Conservation (phyloP, 2,113 vertebrate species). For the Calyptomena viridis region DNA sequence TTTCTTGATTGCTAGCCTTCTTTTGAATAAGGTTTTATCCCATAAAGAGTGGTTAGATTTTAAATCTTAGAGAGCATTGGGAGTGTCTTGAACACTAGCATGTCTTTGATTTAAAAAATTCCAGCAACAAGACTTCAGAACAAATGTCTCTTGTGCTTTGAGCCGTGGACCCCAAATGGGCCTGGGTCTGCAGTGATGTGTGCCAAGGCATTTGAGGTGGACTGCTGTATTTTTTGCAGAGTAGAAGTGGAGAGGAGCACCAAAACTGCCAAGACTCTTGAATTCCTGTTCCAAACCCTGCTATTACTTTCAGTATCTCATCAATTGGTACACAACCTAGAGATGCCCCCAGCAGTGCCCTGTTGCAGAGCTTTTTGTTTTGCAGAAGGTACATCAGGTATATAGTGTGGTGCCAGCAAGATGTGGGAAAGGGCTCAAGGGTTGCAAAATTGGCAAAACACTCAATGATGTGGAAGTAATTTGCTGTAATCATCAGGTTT, state of each 20-base stretch:
- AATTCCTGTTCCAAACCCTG: not conserved
- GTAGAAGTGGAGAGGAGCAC: not conserved
- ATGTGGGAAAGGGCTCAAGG: not conserved
- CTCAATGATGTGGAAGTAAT: not conserved
- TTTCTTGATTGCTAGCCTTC: not conserved
- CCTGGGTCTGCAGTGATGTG: not conserved
- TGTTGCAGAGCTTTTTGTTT: not conserved
- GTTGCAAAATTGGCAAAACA: not conserved
- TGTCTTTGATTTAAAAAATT: not conserved
- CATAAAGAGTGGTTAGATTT: not conserved
- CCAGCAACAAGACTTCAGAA: not conserved
- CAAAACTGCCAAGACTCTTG: not conserved
- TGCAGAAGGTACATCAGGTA: not conserved
- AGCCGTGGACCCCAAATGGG: not conserved
- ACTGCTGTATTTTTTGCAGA: not conserved
- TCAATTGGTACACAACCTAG: not conserved
- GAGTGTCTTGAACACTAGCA: not conserved
- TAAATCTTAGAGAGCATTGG: not conserved
- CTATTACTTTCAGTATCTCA: not conserved
- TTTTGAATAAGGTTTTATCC: not conserved
- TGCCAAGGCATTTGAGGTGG: not conserved
- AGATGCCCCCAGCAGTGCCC: not conserved
- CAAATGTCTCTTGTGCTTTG: not conserved
- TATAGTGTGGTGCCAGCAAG: not conserved
- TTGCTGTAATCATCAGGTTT: constrained; percentile 7